Conservation (phyloP, 2,113 vertebrate species). For the Callipepla squamata region DNA sequence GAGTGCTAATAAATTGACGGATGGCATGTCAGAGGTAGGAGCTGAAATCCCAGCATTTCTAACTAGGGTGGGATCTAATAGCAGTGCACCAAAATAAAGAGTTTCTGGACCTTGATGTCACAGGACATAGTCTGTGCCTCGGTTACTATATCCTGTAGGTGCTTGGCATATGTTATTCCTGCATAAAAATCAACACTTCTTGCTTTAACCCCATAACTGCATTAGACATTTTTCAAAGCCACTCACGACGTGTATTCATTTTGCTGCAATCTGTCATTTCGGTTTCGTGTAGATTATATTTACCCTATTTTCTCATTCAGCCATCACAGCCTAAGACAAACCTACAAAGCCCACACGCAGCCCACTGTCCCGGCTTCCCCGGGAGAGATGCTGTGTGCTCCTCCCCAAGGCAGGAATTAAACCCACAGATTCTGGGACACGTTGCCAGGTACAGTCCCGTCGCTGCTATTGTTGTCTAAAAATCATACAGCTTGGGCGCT, state of each 20-base stretch:
- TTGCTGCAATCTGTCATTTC: constrained; percentile 55
- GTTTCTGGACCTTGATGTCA: constrained; percentile 77
- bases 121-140: constrained; percentile 71
- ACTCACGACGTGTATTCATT: constrained; percentile 19
- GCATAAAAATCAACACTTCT: constrained; percentile 62
- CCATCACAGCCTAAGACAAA: constrained; percentile 27
- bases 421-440: constrained; percentile 5
- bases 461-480: not conserved
- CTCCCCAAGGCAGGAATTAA: constrained; percentile 35
- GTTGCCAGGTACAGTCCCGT: constrained; percentile 48
- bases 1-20: constrained; percentile 86
- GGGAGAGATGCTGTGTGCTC: constrained; percentile 21
- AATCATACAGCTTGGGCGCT: constrained; percentile 55
- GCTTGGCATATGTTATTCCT: constrained; percentile 63
- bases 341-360: constrained; percentile 7
- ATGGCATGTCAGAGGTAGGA: constrained; percentile 81
- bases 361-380: constrained; percentile 60
- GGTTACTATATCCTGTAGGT: constrained; percentile 57
- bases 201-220: constrained; percentile 64
- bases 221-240: constrained; percentile 66
- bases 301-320: constrained; percentile 2
- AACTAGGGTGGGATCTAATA: constrained; percentile 75
- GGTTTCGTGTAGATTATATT: constrained; percentile 49
- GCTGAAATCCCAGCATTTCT: constrained; percentile 80
- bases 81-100: constrained; percentile 76